Evolutionary conservation across 2,888 invertebrate species (phyloP), one percentile per base, ranked within the genome.

Genomic region (Acronicta aceris): DNA sequence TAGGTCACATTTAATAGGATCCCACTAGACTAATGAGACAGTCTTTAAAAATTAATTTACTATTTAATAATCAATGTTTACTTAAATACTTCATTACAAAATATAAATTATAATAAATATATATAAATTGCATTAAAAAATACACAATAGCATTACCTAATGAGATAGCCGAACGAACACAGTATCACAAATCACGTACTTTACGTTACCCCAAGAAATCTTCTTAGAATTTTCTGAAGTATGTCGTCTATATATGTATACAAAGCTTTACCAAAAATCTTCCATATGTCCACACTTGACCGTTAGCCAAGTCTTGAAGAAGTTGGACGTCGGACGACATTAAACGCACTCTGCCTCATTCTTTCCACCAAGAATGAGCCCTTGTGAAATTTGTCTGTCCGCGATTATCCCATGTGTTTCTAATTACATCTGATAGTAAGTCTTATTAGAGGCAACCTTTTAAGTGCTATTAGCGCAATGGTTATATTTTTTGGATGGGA

Each of bases 401-500:
- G 45, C 74, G 66, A 84, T 82, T 62, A 75, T 69, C 67, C 81
- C 80, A 62, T 76, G 74, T 83, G 84, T 72, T 76, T 62, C 60
- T 83, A 78, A 84, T 82, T 76, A 77, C 74, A 48, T 43, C 27
- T 71, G 51, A 55, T 51, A 47, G 41, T 59, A 58, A 33, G 33
- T 27, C 21, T 52, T 33, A 33, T 41, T 38, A 27, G 33, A 25
- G 13, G 36, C 42, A 54, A 59, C 21, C 21, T 15, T 38, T 21
- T 42, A 13, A 47, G 12, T 12, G 25, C 10, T 40, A 25, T 12
- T 56, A 47, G 7, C 5, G 15, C 21, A 12, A 17, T 16, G 9
- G 9, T n/a, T 36, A 41, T 36, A 30, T 5, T 25, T 42, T 27
- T 46, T 46, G 10, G 0, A 13, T 4, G 0, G 36, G 13, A 8